phyloP scores from a whole-genome alignment of 2,113 vertebrate genomes.

The Lycaon pictus region DNA sequence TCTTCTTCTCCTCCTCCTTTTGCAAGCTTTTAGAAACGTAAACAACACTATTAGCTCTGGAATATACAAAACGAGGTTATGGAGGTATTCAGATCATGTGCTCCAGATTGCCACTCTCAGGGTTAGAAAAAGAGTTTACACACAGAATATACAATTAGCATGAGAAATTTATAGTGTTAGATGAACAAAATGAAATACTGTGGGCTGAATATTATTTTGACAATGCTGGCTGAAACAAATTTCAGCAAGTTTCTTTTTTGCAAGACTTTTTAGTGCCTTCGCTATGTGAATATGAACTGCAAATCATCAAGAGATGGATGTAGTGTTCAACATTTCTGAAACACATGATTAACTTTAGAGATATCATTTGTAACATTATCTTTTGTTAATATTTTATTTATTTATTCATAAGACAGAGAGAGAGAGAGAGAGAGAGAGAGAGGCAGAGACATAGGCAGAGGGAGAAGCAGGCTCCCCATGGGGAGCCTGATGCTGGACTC shows the following conservation, averaged over 20 bases:
- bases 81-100: background rate
- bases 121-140: background rate
- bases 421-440: no score
- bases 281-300: background rate
- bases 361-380: background rate
- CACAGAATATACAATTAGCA: background rate
- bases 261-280: background rate
- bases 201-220: conserved; percentile 12
- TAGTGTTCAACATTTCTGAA: background rate
- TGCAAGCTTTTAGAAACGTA: background rate
- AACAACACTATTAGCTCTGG: background rate
- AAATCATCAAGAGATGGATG: background rate
- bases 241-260: background rate
- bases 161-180: background rate
- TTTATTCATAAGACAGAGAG: no score
- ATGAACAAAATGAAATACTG: background rate
- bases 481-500: no score
- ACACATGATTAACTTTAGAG: background rate
- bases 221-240: conserved; percentile 9
- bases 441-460: no score
- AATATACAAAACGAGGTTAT: background rate
- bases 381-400: background rate
- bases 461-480: no score
- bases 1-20: background rate
- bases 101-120: background rate